phyloP scores from a whole-genome alignment of 2,113 vertebrate genomes.

The Peromyscus maniculatus region DNA sequence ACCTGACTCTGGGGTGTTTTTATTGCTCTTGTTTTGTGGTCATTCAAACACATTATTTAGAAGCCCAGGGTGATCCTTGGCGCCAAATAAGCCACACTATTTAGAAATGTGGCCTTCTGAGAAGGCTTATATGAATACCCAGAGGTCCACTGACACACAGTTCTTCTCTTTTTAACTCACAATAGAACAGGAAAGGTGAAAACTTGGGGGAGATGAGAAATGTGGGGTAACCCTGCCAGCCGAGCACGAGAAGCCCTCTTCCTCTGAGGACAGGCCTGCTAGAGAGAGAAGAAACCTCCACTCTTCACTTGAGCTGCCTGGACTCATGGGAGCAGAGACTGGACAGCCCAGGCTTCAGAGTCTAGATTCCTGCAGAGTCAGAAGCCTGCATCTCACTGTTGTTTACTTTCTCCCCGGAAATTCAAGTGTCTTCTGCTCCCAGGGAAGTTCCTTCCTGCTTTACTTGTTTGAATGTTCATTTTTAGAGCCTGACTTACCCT shows the following conservation, averaged over 20 bases:
- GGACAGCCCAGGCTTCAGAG: constrained; percentile 57
- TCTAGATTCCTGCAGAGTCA: neutral
- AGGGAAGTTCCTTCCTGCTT: constrained; percentile 70
- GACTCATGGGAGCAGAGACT: constrained; percentile 65
- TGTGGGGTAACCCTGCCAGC: constrained; percentile 53
- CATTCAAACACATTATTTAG: neutral
- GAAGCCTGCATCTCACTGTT: constrained; percentile 65
- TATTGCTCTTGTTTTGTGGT: neutral
- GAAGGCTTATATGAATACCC: neutral
- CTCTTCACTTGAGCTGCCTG: constrained; percentile 42
- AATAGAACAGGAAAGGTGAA: constrained; percentile 84
- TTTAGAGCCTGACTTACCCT: constrained; percentile 78
- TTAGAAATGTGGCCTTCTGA: constrained; percentile 31
- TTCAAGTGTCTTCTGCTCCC: constrained; percentile 62
- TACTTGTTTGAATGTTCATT: constrained; percentile 78
- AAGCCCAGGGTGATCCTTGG: neutral
- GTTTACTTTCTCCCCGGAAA: constrained; percentile 59
- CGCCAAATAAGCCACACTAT: constrained; percentile 3
- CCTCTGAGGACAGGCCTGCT: constrained; percentile 62
- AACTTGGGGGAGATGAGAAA: constrained; percentile 86
- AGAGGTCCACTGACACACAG: constrained; percentile 44
- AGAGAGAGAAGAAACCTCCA: constrained; percentile 60
- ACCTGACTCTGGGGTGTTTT: neutral
- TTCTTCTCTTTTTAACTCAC: constrained; percentile 41
- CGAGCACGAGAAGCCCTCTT: constrained; percentile 55